Conservation (phyloP, 2,888 invertebrate genomes). For the Ectemnius lituratus region DNA sequence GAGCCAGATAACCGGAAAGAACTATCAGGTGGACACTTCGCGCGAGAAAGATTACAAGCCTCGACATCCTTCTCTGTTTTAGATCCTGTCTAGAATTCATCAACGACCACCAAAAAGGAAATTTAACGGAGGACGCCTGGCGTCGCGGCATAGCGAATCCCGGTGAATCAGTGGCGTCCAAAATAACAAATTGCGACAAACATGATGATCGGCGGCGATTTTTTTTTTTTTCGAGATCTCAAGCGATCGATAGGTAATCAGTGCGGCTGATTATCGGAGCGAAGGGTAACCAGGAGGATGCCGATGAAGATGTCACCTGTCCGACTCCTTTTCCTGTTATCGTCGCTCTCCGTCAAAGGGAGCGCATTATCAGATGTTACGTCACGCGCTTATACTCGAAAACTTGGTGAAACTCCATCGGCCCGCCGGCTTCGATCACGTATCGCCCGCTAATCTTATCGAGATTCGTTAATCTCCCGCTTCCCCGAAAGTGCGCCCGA, state of each 20-base stretch:
- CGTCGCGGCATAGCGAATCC: no score
- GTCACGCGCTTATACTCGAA: slow-evolving; percentile 33
- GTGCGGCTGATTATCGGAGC: no score
- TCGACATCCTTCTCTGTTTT: no score
- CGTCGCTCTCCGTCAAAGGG: slow-evolving; percentile 12
- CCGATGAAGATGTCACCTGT: no score
- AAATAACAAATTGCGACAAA: neutral
- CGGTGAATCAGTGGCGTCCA: neutral
- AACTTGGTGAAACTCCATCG: slow-evolving; percentile 56
- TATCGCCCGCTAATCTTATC: slow-evolving; percentile 64
- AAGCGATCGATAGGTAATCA: no score
- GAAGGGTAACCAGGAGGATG: slow-evolving; percentile 11
- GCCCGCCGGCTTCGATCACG: slow-evolving; percentile 49
- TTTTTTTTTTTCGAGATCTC: no score
- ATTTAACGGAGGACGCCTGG: no score
- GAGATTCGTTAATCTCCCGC: slow-evolving; percentile 54
- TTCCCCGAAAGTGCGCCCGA: slow-evolving; percentile 32
- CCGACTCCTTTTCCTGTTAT: slow-evolving; percentile 8
- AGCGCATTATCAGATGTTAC: slow-evolving; percentile 36
- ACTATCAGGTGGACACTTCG: slow-evolving; percentile 6
- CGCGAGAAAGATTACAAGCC: neutral
- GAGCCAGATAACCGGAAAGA: slow-evolving; percentile 27
- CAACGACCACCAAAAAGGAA: no score
- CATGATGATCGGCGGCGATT: neutral
- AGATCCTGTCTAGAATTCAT: no score